Conservation (phyloP, 1,140 invertebrate species). For the Episyrphus balteatus region DNA sequence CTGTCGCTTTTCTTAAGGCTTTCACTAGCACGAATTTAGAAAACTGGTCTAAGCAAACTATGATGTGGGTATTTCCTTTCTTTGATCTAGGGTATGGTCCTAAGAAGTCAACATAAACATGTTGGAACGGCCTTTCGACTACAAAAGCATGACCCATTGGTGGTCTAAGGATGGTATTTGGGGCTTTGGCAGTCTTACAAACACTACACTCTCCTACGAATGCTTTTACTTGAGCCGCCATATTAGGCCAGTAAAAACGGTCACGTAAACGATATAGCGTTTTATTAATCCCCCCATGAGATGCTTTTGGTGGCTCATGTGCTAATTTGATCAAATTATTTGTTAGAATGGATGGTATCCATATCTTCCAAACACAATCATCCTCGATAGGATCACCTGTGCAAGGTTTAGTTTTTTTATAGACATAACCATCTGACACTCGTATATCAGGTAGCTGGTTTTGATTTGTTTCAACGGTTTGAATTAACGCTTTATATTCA, state of each 20-base stretch:
- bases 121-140: conserved; percentile 6
- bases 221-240: background rate
- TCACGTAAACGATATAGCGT: conserved; percentile 2
- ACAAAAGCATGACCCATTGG: background rate
- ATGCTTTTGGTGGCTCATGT: conserved; percentile 2
- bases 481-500: conserved; percentile 4
- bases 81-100: conserved; percentile 7
- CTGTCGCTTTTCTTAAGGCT: conserved; percentile 1
- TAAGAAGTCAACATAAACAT: too few relatives aligned
- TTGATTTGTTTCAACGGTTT: background rate
- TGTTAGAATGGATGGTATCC: too few relatives aligned
- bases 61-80: conserved; percentile 2
- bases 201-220: conserved; percentile 2
- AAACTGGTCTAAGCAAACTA: conserved; percentile 5
- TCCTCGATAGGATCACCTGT: too few relatives aligned
- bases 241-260: too few relatives aligned
- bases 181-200: conserved; percentile 4
- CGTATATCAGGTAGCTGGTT: conserved; percentile 5
- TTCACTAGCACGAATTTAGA: conserved; percentile 4
- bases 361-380: too few relatives aligned
- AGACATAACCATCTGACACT: conserved; percentile 4
- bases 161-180: background rate
- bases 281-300: conserved; percentile 4
- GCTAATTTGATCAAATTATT: background rate
- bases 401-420: too few relatives aligned